Conservation (phyloP, 1,140 invertebrate species). For the Macrocentrus cingulum region DNA sequence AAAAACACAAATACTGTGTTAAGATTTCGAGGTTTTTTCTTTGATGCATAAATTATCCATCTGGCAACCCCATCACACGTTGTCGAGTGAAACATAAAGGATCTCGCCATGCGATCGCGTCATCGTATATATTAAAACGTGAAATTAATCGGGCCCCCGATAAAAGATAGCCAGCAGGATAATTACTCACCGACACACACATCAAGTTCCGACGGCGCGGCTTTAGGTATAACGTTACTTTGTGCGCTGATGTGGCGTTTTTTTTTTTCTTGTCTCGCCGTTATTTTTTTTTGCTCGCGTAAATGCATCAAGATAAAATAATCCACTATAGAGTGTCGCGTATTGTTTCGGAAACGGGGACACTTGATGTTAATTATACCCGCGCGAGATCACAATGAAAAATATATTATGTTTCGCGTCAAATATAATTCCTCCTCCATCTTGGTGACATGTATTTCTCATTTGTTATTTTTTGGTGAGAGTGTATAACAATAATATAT, state of each 20-base stretch:
- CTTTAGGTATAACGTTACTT: conserved; percentile 14
- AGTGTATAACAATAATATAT: neutral
- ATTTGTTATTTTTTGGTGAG: neutral
- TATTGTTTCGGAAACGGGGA: conserved; percentile 19
- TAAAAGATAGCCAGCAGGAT: conserved; percentile 42
- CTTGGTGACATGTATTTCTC: neutral
- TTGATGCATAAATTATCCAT: no score
- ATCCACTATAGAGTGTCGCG: conserved; percentile 39
- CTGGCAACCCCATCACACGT: no score
- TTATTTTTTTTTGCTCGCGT: conserved; percentile 12
- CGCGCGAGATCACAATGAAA: no score
- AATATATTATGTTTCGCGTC: no score
- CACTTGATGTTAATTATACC: conserved; percentile 2
- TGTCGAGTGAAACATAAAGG: conserved; percentile 13
- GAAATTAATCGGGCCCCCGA: conserved; percentile 45
- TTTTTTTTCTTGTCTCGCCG: conserved; percentile 14
- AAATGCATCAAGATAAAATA: conserved; percentile 41
- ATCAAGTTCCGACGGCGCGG: neutral
- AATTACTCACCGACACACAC: conserved; percentile 38
- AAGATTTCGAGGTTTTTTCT: no score
- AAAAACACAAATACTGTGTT: no score
- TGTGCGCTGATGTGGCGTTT: conserved; percentile 15
- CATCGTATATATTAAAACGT: conserved; percentile 36
- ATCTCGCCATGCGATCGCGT: conserved; percentile 17
- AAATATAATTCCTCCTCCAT: no score